Percentiles rank a stretch among this genome's conserved stretches.
Conservation (phyloP, 2,113 vertebrate species). For the Tautogolabrus adspersus region DNA sequence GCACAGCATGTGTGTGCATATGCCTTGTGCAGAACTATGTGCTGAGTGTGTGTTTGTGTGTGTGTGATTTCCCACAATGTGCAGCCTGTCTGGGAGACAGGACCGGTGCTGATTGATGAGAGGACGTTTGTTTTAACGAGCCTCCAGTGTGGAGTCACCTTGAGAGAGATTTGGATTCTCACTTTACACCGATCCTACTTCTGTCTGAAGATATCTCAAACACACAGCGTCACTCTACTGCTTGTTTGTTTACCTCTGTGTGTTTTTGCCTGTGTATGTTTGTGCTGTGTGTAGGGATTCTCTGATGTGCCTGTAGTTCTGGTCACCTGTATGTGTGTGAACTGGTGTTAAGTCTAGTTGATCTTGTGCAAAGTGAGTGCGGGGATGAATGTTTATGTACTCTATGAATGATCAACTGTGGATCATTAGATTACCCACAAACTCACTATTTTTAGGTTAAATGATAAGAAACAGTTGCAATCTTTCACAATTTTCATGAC, state of each 20-base stretch:
- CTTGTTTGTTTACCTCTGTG: conserved; percentile 9
- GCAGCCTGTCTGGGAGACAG: conserved; percentile 40
- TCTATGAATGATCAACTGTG: too few species aligned
- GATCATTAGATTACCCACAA: too few species aligned
- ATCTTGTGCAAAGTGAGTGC: too few species aligned
- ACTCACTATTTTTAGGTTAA: too few species aligned
- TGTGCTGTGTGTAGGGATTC: background rate
- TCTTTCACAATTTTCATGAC: too few species aligned
- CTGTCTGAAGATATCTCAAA: conserved; percentile 45
- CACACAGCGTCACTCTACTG: conserved; percentile 28
- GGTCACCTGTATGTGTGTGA: too few species aligned
- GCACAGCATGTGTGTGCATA: conserved; percentile 17
- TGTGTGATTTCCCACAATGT: conserved; percentile 16
- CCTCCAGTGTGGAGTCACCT: conserved; percentile 74
- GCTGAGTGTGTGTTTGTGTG: conserved; percentile 12
- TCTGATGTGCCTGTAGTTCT: too few species aligned
- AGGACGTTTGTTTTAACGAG: conserved; percentile 74
- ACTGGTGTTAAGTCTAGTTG: too few species aligned
- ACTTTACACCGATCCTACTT: conserved; percentile 49
- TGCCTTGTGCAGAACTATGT: conserved; percentile 24
- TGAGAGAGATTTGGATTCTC: conserved; percentile 70
- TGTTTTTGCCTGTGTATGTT: conserved; percentile 23
- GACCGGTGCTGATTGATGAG: conserved; percentile 72
- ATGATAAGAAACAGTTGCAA: too few species aligned
- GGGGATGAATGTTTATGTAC: too few species aligned